Evolutionary conservation across 2,113 vertebrate genomes (phyloP), one percentile per base, ranked within the genome.

Genomic region (Suncus etruscus): DNA sequence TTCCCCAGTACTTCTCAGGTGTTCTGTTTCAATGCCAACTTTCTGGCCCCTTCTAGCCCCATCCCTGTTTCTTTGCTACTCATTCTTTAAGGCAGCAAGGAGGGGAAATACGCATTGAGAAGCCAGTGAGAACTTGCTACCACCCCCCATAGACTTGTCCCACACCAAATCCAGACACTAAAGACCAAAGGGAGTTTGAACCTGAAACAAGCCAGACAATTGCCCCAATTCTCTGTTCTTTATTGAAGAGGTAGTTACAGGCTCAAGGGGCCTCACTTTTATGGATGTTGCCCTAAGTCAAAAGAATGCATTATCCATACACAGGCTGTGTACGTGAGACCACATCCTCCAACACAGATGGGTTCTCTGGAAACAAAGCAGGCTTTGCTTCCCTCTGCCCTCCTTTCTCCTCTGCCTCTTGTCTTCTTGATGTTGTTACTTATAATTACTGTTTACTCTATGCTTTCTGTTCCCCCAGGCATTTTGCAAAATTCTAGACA

Each of bases 131-230:
- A 83, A 72, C 70, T 10, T n/a, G 22, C 27, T 48, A 48, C 66
- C 66, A 24, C 58, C 74, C 48, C 74, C 48, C 74, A 63, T 68
- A 85, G 66, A 83, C 63, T 47, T 80, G 25, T n/a, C 50, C 63
- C 70, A 54, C 8, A 48, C 10, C 45, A 93, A 50, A 69, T 74
- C 68, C 88, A 90, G 74, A 72, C 51, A 76, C 58, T 93, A 86
- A 51, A 93, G 90, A 72, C 80, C 91, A 70, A 89, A 94, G 76
- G 81, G 82, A 95, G 90, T 96, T 94, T 95, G 91, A 94, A 93
- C 94, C 94, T 96, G 95, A 95, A 96, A 95, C 83, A 87, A 95
- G 91, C 86, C 88, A 95, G 94, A 86, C 94, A 96, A 96, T 95
- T 94, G 94, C 94, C 90, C 90, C 94, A 96, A 95, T 95, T 92